A percentile compares a stretch with the other conserved stretches of the same genome.
These are phyloP conservation scores for Stomorhina lunata DNA, from an alignment of 2,888 invertebrate species.

Conservation along the genomic window DNA sequence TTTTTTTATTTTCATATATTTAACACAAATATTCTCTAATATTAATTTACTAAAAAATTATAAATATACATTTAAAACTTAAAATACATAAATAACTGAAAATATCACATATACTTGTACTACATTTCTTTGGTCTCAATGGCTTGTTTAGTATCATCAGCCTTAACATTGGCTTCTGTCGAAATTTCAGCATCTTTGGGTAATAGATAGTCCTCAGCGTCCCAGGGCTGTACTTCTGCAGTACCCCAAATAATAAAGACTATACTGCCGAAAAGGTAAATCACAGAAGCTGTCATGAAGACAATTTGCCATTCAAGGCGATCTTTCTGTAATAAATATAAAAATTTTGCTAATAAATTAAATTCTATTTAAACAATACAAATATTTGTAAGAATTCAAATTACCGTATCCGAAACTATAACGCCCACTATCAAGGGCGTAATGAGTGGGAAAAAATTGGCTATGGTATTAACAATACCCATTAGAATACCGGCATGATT, in stretches of 20 bases:
- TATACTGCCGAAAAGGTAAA: conserved; percentile 86
- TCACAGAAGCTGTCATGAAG: conserved; percentile 85
- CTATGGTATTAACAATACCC: conserved; percentile 83
- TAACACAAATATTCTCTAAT: too few relatives aligned
- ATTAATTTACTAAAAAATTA: too few relatives aligned
- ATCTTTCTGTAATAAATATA: conserved; percentile 73
- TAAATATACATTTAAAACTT: too few relatives aligned
- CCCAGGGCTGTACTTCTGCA: conserved; percentile 86
- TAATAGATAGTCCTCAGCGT: conserved; percentile 81
- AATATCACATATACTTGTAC: too few relatives aligned
- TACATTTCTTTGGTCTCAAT: too few relatives aligned
- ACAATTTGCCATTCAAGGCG: conserved; percentile 86
- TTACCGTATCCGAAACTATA: conserved; percentile 78
- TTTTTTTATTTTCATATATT: too few relatives aligned
- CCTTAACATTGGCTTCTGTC: too few relatives aligned
- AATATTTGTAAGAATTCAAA: neutral
- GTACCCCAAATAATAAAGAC: conserved; percentile 86
- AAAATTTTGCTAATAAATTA: too few relatives aligned
- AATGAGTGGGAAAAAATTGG: conserved; percentile 82
- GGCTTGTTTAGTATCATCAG: too few relatives aligned
- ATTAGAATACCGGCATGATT: conserved; percentile 84
- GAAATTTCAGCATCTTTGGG: conserved; percentile 68
- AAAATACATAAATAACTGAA: too few relatives aligned
- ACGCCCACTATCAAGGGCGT: conserved; percentile 82
- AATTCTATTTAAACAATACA: too few relatives aligned